Conservation (phyloP, 2,113 vertebrate genomes). For the Rhadina sibilatrix region DNA sequence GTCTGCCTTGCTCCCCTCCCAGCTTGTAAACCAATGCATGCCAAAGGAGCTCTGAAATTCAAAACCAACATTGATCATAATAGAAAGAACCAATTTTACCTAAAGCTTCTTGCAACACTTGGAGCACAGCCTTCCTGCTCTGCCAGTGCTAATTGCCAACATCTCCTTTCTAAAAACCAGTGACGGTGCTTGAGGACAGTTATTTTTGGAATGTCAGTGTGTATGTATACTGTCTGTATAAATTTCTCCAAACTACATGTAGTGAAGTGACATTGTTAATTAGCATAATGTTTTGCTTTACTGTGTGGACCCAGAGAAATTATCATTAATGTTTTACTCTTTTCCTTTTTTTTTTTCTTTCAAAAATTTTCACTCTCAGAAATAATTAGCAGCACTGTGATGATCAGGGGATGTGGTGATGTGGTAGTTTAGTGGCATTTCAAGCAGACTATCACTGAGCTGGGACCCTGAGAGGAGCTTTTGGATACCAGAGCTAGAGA, state of each 20-base stretch:
- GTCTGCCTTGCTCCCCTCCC: not conserved
- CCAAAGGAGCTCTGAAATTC: not conserved
- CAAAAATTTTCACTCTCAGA: not conserved
- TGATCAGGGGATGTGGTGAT: not conserved
- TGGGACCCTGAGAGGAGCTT: not conserved
- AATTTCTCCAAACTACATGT: not conserved
- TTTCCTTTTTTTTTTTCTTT: not conserved
- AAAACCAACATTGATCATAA: rapidly evolving
- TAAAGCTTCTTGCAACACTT: not conserved
- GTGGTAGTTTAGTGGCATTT: not conserved
- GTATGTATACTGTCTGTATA: not conserved
- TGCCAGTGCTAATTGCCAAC: rapidly evolving
- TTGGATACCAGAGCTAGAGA: not conserved
- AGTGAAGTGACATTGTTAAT: not conserved
- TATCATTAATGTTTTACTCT: not conserved
- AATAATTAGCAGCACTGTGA: not conserved
- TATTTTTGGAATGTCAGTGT: not conserved
- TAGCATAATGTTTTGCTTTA: not conserved
- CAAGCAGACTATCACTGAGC: not conserved
- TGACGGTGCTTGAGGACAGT: not conserved
- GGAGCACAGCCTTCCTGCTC: not conserved
- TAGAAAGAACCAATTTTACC: not conserved
- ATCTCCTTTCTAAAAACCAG: not conserved
- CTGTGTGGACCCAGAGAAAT: not conserved
- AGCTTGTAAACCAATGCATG: not conserved